Conservation (phyloP, 30 jellyfish, hydroid and myxozoan species). For the Hydractinia symbiolongicarpus region DNA sequence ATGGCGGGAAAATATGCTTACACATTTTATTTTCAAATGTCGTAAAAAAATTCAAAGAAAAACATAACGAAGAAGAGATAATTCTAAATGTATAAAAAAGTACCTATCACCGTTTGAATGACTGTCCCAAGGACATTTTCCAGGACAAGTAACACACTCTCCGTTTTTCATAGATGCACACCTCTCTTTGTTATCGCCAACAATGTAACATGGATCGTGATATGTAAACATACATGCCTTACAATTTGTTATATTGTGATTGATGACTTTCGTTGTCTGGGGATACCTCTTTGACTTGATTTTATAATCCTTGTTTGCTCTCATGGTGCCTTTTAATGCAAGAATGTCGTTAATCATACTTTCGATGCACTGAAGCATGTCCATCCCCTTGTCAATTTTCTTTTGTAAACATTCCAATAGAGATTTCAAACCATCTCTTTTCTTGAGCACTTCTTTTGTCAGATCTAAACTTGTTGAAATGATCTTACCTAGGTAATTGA, state of each 20-base stretch:
- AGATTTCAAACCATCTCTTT: not conserved
- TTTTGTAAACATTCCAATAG: not conserved
- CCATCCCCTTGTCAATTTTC: conserved; percentile 1
- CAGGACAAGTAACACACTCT: conserved; percentile 1
- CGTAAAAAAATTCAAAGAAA: no score
- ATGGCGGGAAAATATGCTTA: no score
- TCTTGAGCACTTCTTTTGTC: not conserved
- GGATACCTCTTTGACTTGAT: not conserved
- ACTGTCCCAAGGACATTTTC: not conserved
- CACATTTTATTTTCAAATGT: no score
- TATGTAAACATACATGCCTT: not conserved
- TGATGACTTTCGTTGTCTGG: not conserved
- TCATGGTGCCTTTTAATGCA: not conserved
- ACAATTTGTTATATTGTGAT: conserved; percentile 5
- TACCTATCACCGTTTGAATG: not conserved
- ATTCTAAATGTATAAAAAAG: no score
- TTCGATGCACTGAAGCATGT: not conserved
- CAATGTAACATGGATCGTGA: not conserved
- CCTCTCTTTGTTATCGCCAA: not conserved
- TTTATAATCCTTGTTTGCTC: conserved; percentile 10
- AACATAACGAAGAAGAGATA: no score
- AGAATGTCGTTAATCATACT: conserved; percentile 1
- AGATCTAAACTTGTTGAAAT: not conserved
- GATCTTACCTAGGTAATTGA: not conserved
- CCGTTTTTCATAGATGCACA: conserved; percentile 9